Evolutionary conservation across 2,888 invertebrate genomes (phyloP), one percentile per base, ranked within the genome.

Genomic region (Drosophila testacea): DNA sequence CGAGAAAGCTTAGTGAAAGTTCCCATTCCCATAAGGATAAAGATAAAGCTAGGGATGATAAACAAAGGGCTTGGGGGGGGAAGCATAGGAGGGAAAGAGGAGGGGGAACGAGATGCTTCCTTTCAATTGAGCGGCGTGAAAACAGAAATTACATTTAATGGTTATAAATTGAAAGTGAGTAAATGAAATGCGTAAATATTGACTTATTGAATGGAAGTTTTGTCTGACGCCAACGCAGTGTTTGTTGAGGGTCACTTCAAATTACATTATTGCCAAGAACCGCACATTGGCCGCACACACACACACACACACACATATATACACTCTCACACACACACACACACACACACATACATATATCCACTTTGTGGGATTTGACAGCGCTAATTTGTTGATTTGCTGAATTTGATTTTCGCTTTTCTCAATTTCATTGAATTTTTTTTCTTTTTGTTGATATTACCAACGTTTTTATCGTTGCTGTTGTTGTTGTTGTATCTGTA

Each of bases 311-410:
- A 55, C 69, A 55, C n/a, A 6, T 36, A 48, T 11, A 39, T 11
- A 32, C 38, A 38, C 47, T 57, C 39, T 41, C 36, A 39, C 28
- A 22, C 64, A 22, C 39, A 47, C 46, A 52, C 32, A 28, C 57
- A 52, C 41, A 57, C 41, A n/a, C 46, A 39, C 16, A 30, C 13
- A 22, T 47, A 52, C 22, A 60, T 11, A 42, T 11, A 44, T 1
- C 30, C 13, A 27, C 46, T 34, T 46, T 69, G 61, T 68, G 59
- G 57, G 63, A 68, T 73, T 88, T 79, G 85, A 84, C 85, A 81
- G 73, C 75, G 77, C 82, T 85, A 89, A 85, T 89, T 85, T 85
- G 89, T 89, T 87, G 88, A 89, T 85, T 89, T 89, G 77, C 85
- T 87, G 73, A 87, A 81, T 85, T 84, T 86, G 79, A 79, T 77